Conservation (phyloP, 2,888 invertebrate genomes). For the Bhutanitis thaidina region DNA sequence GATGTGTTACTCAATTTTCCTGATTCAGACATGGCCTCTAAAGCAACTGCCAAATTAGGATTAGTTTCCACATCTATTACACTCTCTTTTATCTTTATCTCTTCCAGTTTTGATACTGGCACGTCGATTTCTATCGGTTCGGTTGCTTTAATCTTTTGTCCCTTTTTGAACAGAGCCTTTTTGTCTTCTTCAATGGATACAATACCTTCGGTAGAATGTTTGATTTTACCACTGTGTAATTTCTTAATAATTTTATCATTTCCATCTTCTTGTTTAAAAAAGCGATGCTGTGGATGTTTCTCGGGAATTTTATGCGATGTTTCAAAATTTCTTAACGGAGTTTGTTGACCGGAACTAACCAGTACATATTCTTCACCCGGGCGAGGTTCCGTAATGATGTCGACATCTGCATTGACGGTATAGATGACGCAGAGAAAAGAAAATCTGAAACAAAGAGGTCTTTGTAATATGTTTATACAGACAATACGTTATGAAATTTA, state of each 20-base stretch:
- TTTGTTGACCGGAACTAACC: conserved; percentile 78
- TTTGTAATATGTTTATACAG: not conserved
- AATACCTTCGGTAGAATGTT: conserved; percentile 65
- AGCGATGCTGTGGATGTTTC: conserved; percentile 62
- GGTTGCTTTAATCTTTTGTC: conserved; percentile 55
- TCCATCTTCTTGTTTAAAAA: conserved; percentile 57
- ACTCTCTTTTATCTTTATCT: conserved; percentile 72
- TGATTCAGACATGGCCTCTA: conserved; percentile 72
- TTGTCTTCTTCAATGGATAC: conserved; percentile 73
- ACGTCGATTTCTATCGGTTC: conserved; percentile 71
- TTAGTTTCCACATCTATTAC: conserved; percentile 68
- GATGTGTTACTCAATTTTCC: conserved; percentile 60
- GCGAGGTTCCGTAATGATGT: conserved; percentile 82
- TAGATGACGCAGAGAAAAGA: conserved; percentile 62
- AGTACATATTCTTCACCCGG: conserved; percentile 84
- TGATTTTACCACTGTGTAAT: conserved; percentile 53
- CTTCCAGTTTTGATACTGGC: conserved; percentile 69
- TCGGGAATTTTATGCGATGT: conserved; percentile 86
- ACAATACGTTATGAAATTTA: not conserved
- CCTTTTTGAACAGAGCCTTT: conserved; percentile 53
- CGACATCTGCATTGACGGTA: conserved; percentile 71
- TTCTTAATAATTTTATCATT: conserved; percentile 70
- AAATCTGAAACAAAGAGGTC: conserved; percentile 71
- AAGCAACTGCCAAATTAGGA: conserved; percentile 62
- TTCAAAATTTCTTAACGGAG: conserved; percentile 79